A percentile compares a stretch with the other conserved stretches of the same genome.
Evolutionary conservation across 2,113 vertebrate genomes (phyloP).

Genomic region (Okapia johnstoni): DNA sequence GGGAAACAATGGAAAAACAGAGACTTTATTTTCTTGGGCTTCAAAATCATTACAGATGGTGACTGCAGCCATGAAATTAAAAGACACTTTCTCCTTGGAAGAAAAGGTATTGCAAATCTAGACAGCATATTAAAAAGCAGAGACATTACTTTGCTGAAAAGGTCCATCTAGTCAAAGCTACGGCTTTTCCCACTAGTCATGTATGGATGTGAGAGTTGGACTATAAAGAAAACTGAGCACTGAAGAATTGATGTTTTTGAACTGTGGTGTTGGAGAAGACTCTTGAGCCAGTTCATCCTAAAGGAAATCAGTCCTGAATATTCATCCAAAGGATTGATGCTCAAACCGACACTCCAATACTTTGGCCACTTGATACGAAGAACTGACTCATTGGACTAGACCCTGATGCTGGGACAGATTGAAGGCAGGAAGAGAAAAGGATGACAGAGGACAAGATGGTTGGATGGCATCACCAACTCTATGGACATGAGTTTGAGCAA

Average conservation of each 20-base stretch:
- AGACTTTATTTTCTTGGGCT: rapidly evolving
- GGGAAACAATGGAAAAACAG: neutral
- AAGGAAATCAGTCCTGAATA: neutral
- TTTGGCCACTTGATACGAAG: neutral
- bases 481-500: neutral
- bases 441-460: neutral
- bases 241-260: neutral
- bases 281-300: neutral
- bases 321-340: neutral
- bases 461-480: neutral
- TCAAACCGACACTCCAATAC: neutral
- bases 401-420: neutral
- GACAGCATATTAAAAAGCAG: neutral
- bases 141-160: neutral
- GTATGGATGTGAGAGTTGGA: neutral
- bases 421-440: neutral
- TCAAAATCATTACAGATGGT: neutral
- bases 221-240: neutral
- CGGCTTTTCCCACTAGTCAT: neutral
- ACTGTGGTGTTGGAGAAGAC: neutral
- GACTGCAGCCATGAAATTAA: neutral
- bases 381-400: neutral
- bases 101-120: neutral
- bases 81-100: neutral
- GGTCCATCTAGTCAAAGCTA: neutral